phyloP scores from a whole-genome alignment of 2,113 vertebrate genomes.

The Neomonachus schauinslandi region DNA sequence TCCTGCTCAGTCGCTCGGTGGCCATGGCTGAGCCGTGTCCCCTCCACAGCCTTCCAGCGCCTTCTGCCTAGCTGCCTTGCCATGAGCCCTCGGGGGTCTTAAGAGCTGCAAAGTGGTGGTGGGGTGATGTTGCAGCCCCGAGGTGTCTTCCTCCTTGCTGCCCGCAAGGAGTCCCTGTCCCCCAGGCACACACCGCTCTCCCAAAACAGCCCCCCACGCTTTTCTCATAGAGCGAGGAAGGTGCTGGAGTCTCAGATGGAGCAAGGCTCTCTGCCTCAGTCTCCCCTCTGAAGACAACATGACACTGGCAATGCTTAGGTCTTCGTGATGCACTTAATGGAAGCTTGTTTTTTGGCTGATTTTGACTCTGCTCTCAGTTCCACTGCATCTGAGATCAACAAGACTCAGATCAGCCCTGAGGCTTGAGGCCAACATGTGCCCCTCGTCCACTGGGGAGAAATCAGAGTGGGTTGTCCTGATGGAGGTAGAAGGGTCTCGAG shows the following conservation, averaged over 20 bases:
- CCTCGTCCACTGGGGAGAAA: no score
- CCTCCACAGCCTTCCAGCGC: neutral
- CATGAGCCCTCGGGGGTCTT: accelerated
- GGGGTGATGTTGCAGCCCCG: neutral
- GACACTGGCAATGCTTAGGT: neutral
- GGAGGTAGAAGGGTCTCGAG: neutral
- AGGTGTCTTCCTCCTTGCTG: accelerated
- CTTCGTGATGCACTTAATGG: no score
- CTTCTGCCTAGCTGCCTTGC: neutral
- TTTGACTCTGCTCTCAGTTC: neutral
- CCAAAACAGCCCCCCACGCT: accelerated
- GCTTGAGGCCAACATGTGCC: accelerated
- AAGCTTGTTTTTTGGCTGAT: neutral
- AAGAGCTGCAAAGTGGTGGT: neutral
- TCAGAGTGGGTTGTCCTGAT: neutral
- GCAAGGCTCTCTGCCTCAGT: neutral
- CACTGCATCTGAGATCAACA: neutral
- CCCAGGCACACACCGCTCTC: neutral
- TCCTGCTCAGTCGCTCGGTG: neutral
- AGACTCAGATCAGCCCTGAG: neutral
- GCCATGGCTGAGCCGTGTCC: neutral
- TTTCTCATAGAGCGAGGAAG: accelerated
- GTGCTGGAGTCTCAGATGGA: no score
- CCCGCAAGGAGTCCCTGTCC: accelerated
- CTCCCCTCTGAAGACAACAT: neutral